A percentile compares a stretch with the other conserved stretches of the same genome.
phyloP scores from a whole-genome alignment of 1,140 invertebrate genomes.

The Panagrolaimus sp. region DNA sequence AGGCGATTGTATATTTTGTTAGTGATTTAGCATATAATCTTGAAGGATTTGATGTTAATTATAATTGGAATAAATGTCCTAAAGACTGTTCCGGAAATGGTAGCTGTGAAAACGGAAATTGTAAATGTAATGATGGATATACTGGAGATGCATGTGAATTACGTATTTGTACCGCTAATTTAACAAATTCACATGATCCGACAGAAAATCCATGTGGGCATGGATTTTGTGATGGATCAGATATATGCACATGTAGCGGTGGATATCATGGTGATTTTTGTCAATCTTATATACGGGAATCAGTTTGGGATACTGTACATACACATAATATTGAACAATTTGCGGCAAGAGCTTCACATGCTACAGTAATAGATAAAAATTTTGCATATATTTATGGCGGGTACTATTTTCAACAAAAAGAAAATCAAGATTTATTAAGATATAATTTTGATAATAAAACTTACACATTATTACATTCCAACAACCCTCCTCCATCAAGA shows the following conservation, averaged over 20 bases:
- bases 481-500: constrained; percentile 28
- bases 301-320: constrained; percentile 40
- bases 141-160: constrained; percentile 12
- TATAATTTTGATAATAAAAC: constrained; percentile 12
- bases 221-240: constrained; percentile 16
- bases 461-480: not conserved
- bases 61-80: constrained; percentile 40
- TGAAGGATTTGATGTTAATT: constrained; percentile 54
- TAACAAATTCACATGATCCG: not conserved
- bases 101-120: constrained; percentile 22
- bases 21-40: constrained; percentile 57
- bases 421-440: not conserved
- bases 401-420: not conserved
- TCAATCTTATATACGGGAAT: constrained; percentile 25
- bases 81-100: constrained; percentile 49
- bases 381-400: constrained; percentile 51
- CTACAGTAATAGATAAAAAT: constrained; percentile 35
- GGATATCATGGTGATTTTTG: constrained; percentile 40
- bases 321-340: not conserved
- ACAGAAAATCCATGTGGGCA: constrained; percentile 28
- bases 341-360: constrained; percentile 46
- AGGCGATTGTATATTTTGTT: constrained; percentile 55
- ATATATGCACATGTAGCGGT: constrained; percentile 32
- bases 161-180: constrained; percentile 2
- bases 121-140: constrained; percentile 16